phyloP scores from a whole-genome alignment of 2,888 invertebrate genomes.

The Andrena bucephala region DNA sequence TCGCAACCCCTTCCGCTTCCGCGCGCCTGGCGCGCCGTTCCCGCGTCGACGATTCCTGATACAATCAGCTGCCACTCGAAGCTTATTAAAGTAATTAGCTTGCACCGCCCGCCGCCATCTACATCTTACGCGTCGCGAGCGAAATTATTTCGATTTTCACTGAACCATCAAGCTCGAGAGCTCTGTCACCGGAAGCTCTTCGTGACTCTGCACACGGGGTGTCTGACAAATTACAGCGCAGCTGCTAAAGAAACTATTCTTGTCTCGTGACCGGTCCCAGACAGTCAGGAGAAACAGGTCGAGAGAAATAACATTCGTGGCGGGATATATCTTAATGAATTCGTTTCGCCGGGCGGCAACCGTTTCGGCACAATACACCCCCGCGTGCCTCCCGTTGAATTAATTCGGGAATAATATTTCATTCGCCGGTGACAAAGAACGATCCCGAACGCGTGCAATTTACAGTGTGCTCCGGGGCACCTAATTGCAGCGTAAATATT shows the following conservation, averaged over 20 bases:
- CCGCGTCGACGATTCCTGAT: slow-evolving; percentile 55
- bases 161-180: slow-evolving; percentile 13
- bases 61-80: slow-evolving; percentile 51
- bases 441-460: background rate
- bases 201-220: background rate
- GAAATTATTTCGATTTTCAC: slow-evolving; percentile 56
- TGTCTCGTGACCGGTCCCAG: too few relatives aligned
- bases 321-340: too few relatives aligned
- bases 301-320: too few relatives aligned
- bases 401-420: background rate
- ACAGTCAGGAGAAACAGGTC: too few relatives aligned
- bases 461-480: background rate
- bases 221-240: background rate
- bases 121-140: background rate
- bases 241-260: too few relatives aligned
- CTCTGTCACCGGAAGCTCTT: background rate
- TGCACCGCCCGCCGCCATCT: background rate
- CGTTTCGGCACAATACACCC: too few relatives aligned
- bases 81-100: slow-evolving; percentile 71
- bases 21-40: slow-evolving; percentile 30
- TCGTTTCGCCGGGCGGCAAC: too few relatives aligned
- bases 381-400: background rate
- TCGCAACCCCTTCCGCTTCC: slow-evolving; percentile 22
- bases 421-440: background rate
- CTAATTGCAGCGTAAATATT: slow-evolving; percentile 27